Evolutionary conservation across 64 coral and sea anemone genomes (phyloP).

Genomic region (Stichodactyla helianthus): DNA sequence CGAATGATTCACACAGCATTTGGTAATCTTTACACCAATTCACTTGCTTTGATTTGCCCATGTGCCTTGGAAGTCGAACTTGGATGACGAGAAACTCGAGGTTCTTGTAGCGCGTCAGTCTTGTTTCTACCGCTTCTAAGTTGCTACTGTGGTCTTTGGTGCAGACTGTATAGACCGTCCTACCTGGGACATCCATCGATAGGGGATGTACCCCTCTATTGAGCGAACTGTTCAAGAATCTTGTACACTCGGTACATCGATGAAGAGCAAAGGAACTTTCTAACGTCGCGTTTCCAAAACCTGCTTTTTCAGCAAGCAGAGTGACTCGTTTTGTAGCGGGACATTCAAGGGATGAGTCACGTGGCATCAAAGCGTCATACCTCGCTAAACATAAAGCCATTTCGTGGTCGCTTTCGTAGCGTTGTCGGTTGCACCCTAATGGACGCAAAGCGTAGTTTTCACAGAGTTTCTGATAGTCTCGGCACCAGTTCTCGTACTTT

Average conservation of each 20-base stretch:
- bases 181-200: neutral
- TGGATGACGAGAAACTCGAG: neutral
- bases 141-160: neutral
- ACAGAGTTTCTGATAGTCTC: constrained; percentile 29
- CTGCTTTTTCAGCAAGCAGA: neutral
- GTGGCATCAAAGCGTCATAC: constrained; percentile 25
- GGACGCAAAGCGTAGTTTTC: constrained; percentile 15
- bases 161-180: neutral
- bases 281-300: neutral
- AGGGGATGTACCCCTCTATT: neutral
- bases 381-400: neutral
- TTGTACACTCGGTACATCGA: constrained; percentile 5
- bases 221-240: neutral
- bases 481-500: constrained; percentile 23
- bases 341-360: neutral
- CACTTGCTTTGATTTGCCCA: neutral
- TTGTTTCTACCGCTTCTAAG: neutral
- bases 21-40: constrained; percentile 35
- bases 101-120: neutral
- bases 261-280: constrained; percentile 2
- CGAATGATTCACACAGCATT: constrained; percentile 12
- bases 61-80: neutral
- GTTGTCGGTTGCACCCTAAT: neutral
- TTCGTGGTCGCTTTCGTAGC: neutral
- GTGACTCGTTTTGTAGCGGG: neutral